Base-by-base conservation (phyloP, 1,140 invertebrate species). In the Eufriesea mexicana region DNA sequence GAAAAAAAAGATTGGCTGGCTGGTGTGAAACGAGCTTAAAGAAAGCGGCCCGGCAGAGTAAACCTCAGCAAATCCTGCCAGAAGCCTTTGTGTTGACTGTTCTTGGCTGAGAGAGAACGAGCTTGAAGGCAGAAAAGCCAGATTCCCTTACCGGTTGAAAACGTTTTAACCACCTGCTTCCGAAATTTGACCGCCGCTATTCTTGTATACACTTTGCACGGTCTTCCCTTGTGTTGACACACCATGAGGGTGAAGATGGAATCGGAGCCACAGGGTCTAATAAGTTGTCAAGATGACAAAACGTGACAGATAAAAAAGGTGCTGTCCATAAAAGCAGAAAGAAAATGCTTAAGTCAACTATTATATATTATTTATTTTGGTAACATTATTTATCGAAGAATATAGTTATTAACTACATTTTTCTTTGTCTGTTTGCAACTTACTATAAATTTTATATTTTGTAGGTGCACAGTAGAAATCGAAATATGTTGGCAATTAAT, bases 161-260 rank as follows among this genome's bases (percentile, higher is more conserved):
- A 92, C 88, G 78, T 77, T 85, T 86, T 88, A 87, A 91, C 91
- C 91, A 93, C 91, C 91, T 93, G 92, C 90, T 92, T 90, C 88
- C 90, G 92, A 93, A 93, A 92, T 91, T 89, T 88, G 90, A 93
- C 82, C 77, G 70, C 66, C 73, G 57, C 66, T 70, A 75, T 72
- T 72, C 80, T 42, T 79, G 64, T 66, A 73, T 64, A 84, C 77
- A 79, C 84, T 86, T 86, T 85, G 83, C 72, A 80, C 77, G 83
- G 79, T 82, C 79, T 75, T 73, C 71, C 51, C 20, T 45, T 7
- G 47, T 85, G 59, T 85, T 64, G 47, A 59, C 70, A 51, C 61
- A 55, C 18, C 45, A 18, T 35, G 28, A 28, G 68, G 61, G 8
- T 66, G 25, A 62, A 83, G 55, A 78, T 78, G 73, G 54, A 83